Evolutionary conservation across 2,113 vertebrate species (phyloP), one percentile per base, ranked within the genome.

Genomic region (Vanacampus margaritifer): DNA sequence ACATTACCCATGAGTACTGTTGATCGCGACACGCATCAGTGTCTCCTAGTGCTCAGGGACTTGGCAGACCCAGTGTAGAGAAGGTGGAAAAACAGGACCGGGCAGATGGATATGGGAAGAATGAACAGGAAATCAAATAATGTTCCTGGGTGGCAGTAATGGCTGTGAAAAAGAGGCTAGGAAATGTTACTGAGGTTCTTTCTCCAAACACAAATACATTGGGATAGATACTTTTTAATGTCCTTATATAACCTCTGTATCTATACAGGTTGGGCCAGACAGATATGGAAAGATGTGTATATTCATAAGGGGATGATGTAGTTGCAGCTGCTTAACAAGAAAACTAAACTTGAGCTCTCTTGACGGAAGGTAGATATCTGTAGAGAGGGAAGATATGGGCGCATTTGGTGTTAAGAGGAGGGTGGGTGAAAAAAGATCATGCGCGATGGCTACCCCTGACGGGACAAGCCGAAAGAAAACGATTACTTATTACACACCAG

Each of bases 1-100:
- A 87, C 87, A 79, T 78, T 84, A 81, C 84, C 80, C 83, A 78
- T 70, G 84, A 89, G 84, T 68, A 86, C 76, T 23, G 16, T 78
- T 85, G 84, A 88, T 83, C 79, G 46, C 50, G 78, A 70, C 78
- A 82, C 32, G 80, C 84, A 75, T 79, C 79, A 63, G 69, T 36
- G 72, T 79, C 79, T 88, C 66, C 72, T 66, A 65, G 64, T 59
- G 69, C 74, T 74, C 57, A 41, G 82, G 81, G 76, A 82, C 68
- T 64, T 71, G 73, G 68, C 35, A 54, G 75, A 68, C 11, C 24
- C 6, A 13, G 66, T 26, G 60, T 64, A 56, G 68, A 72, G 67
- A 75, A 36, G 28, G 45, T 68, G 54, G 28, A 21, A 65, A 54
- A 68, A 23, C 5, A 16, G 26, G 51, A 58, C 64, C 66, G 26